Percentiles rank a stretch among this genome's conserved stretches.
Conservation (phyloP, 2,113 vertebrate species). For the Galemys pyrenaicus region DNA sequence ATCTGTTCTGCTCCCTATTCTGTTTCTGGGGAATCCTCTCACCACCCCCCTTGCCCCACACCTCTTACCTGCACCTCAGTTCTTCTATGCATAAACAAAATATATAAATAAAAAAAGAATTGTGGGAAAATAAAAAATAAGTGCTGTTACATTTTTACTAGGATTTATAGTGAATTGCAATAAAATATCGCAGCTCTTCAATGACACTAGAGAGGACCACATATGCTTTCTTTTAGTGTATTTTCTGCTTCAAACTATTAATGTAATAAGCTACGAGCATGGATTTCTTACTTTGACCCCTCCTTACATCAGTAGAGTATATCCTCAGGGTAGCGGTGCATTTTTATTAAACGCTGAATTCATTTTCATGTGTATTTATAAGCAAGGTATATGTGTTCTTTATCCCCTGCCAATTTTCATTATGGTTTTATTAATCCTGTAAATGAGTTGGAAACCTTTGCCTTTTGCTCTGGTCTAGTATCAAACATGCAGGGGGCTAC, state of each 20-base stretch:
- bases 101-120: no score
- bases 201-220: not conserved
- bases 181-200: not conserved
- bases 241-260: not conserved
- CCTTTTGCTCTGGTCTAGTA: not conserved
- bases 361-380: not conserved
- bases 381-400: not conserved
- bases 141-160: not conserved
- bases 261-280: not conserved
- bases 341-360: not conserved
- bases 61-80: no score
- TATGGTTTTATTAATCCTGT: not conserved
- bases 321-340: not conserved
- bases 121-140: not conserved
- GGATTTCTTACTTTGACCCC: not conserved
- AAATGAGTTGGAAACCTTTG: not conserved
- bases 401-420: not conserved
- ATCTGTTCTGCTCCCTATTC: no score
- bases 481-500: not conserved
- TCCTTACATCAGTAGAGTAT: not conserved
- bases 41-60: no score
- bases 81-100: no score
- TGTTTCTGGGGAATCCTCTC: no score
- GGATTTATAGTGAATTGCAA: not conserved
- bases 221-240: not conserved